A percentile compares a stretch with the other conserved stretches of the same genome.
Conservation (phyloP, 1,140 invertebrate species). For the Lepidurus packardi region DNA sequence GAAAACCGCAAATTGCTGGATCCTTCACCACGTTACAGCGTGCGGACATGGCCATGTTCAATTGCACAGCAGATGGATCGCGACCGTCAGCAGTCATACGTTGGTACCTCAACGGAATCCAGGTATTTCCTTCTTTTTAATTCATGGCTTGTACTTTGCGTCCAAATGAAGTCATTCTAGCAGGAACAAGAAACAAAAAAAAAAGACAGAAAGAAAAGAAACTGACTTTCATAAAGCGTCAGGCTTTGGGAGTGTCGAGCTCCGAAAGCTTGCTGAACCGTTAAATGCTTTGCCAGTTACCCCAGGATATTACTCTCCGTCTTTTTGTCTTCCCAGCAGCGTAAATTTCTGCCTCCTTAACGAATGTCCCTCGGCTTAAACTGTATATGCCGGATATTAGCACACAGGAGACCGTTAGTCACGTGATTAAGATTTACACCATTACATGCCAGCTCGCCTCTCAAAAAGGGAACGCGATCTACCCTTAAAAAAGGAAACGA, state of each 20-base stretch:
- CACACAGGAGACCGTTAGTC: background rate
- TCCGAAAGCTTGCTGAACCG: background rate
- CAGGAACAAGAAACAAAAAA: background rate
- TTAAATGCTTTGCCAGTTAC: background rate
- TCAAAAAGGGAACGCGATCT: background rate
- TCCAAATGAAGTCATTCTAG: background rate
- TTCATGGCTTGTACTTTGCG: background rate
- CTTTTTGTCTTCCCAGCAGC: background rate
- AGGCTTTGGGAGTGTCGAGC: no score
- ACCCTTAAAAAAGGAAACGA: background rate
- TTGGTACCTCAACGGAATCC: slow-evolving; percentile 30
- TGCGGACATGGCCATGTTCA: slow-evolving; percentile 21
- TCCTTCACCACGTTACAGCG: slow-evolving; percentile 1
- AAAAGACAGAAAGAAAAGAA: background rate
- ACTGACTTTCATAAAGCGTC: background rate
- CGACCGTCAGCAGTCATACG: slow-evolving; percentile 30
- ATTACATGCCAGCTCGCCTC: background rate
- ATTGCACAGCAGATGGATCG: slow-evolving; percentile 31
- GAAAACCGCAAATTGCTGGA: slow-evolving; percentile 30
- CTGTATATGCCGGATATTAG: background rate
- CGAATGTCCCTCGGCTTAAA: background rate
- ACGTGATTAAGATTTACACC: background rate
- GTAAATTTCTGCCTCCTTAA: background rate
- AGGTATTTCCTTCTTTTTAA: background rate
- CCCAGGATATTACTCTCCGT: background rate